Base-by-base conservation (phyloP, 2,113 vertebrate species). In the Datnioides undecimradiatus region DNA sequence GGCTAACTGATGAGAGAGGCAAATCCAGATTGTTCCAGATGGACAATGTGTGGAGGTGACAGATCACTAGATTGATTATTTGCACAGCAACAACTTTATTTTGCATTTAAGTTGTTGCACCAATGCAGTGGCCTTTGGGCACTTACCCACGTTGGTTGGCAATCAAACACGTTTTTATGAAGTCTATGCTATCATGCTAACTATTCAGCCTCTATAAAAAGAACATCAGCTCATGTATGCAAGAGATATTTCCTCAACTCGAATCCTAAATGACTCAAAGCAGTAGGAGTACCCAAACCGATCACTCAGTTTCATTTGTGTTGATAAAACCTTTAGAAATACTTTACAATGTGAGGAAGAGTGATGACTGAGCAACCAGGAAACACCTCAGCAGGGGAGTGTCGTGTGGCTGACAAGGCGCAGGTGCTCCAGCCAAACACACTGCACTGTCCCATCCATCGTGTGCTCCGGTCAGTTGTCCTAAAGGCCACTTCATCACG, bases 401-500 rank as follows among this genome's bases (percentile, higher is more conserved):
- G 49, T 73, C 73, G 66, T 63, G 1, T 49, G 81, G 77, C 75
- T 69, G 83, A 85, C 66, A 59, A 82, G 80, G 63, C 75, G 38
- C 90, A 92, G 90, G 90, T 90, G 87, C 83, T 86, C n/a, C 65
- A 25, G 46, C 59, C 73, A 81, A 82, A 76, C 73, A 73, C 65
- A 45, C 65, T 59, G 81, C 65, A 38, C 73, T 31, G 78, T 73
- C 82, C 88, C 87, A 89, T 91, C 92, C 90, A 84, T 91, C 79
- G 54, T 76, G 67, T 29, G 58, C 73, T 43, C 58, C 12, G 60
- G 78, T 91, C 83, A 89, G 83, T 85, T 63, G 55, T 59, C 64
- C 79, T 84, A 23, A 73, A 80, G 82, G 72, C 73, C 80, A 88
- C 78, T 87, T 84, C 86, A 90, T 93, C 92, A 85, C 19, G 6